Evolutionary conservation across 2,797 vertebrate species (phyloP).

Genomic region (Falco berigora): DNA sequence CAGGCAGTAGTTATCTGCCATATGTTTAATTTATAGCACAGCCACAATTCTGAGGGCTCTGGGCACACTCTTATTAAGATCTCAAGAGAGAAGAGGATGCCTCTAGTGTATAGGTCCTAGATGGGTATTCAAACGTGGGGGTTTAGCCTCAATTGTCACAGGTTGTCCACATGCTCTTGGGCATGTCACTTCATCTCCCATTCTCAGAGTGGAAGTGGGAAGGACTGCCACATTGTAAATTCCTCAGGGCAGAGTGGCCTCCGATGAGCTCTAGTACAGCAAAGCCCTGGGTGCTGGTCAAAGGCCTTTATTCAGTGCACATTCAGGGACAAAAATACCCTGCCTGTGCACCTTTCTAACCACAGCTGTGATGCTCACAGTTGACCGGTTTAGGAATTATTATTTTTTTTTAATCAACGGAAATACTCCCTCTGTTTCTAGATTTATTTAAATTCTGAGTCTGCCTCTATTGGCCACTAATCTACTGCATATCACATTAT

Average conservation of each 20-base stretch:
- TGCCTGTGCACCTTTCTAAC: background rate
- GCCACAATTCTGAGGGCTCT: background rate
- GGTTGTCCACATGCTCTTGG: background rate
- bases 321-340: background rate
- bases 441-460: background rate
- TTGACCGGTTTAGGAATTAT: background rate
- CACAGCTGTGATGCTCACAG: background rate
- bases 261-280: background rate
- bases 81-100: background rate
- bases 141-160: background rate
- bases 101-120: background rate
- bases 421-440: background rate
- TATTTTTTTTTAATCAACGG: background rate
- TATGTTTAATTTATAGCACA: background rate
- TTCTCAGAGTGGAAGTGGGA: background rate
- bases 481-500: background rate
- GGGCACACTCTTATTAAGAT: background rate
- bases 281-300: background rate
- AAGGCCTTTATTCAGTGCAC: background rate
- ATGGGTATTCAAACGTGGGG: background rate
- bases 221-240: background rate
- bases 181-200: background rate
- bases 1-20: background rate
- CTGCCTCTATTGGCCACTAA: background rate
- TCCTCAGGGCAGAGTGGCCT: background rate